Evolutionary conservation across 2,797 vertebrate species (phyloP).

Genomic region (Diglossa cyanea): DNA sequence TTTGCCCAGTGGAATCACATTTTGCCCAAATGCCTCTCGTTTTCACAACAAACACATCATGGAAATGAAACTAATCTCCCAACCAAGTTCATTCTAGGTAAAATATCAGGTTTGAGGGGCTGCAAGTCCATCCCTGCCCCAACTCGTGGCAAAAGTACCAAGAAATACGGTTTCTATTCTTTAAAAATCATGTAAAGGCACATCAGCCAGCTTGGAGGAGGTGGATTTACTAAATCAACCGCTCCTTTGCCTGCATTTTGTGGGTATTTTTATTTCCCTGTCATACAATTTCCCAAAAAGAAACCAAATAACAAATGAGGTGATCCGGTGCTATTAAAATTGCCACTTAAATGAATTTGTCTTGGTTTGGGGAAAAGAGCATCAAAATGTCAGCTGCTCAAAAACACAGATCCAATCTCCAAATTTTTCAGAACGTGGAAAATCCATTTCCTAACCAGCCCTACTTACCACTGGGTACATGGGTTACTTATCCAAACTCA

Average conservation of each 20-base stretch:
- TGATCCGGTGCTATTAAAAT: not conserved
- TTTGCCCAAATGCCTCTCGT: not conserved
- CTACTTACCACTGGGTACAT: constrained; percentile 54
- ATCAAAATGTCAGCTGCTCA: not conserved
- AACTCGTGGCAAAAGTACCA: accelerated
- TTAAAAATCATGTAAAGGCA: not conserved
- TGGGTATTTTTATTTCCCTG: not conserved
- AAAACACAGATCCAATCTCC: constrained; percentile 8
- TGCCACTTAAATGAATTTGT: not conserved
- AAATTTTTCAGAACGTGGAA: constrained; percentile 41
- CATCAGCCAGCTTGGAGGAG: not conserved
- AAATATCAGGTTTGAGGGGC: not conserved
- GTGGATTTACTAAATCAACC: not conserved
- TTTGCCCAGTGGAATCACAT: not conserved
- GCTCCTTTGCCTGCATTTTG: not conserved
- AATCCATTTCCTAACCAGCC: constrained; percentile 66
- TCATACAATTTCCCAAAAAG: not conserved
- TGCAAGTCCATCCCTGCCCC: not conserved
- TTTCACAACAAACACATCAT: not conserved
- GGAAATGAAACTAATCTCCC: not conserved
- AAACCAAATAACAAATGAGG: not conserved
- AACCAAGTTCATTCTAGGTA: not conserved
- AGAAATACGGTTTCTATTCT: not conserved
- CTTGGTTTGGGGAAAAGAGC: not conserved
- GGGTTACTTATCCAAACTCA: constrained; percentile 68